These are phyloP conservation scores for Capitulum mitella DNA, from an alignment of 2,888 invertebrate species.

Conservation along the genomic window DNA sequence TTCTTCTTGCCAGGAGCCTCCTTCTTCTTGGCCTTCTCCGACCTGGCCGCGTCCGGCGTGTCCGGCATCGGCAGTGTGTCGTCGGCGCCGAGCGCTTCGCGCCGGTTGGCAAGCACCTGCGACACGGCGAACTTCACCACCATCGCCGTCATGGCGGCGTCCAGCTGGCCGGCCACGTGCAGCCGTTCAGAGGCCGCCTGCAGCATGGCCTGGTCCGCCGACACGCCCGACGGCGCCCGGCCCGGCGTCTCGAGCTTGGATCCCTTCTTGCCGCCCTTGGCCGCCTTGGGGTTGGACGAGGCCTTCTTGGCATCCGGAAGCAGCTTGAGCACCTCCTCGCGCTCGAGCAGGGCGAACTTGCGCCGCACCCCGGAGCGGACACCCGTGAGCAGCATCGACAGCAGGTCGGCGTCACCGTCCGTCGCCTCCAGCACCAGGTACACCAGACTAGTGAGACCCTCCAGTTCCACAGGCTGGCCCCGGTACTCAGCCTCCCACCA, in stretches of 20 bases:
- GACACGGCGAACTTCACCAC: background rate
- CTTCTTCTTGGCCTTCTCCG: background rate
- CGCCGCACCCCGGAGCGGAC: background rate
- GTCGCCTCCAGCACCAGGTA: background rate
- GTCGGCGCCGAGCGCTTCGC: background rate
- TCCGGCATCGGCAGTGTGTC: background rate
- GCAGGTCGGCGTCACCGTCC: no score
- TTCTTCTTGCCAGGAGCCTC: background rate
- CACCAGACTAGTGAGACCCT: background rate
- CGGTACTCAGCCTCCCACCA: background rate
- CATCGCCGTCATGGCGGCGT: background rate
- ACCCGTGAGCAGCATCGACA: background rate
- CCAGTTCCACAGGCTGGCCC: background rate
- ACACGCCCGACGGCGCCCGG: background rate
- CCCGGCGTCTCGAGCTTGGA: background rate
- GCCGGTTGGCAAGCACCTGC: background rate
- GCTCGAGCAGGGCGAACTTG: background rate
- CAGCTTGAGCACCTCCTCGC: background rate
- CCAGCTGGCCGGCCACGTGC: background rate
- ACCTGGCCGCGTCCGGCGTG: background rate
- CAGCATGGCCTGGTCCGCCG: background rate
- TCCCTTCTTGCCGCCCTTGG: background rate
- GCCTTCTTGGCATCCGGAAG: background rate
- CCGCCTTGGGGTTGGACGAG: background rate
- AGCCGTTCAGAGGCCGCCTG: background rate